Conservation (phyloP, 2,797 vertebrate species). For the Limnodromus scolopaceus region DNA sequence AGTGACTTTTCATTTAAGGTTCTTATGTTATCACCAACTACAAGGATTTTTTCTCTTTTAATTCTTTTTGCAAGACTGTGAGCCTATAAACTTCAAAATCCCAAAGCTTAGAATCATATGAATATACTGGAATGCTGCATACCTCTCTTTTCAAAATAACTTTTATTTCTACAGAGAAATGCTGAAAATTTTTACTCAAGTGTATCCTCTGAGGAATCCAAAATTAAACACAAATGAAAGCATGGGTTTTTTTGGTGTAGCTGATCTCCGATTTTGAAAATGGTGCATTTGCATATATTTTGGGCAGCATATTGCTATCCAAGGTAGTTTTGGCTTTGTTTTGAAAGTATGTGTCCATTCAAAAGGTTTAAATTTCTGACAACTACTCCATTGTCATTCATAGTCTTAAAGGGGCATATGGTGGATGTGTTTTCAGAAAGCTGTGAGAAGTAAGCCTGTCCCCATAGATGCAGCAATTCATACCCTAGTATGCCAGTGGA, state of each 20-base stretch:
- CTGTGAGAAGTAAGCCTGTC: fast-evolving
- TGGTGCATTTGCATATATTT: neutral
- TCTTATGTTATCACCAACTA: neutral
- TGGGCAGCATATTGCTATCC: neutral
- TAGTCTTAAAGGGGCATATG: neutral
- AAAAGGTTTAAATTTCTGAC: neutral
- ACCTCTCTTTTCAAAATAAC: neutral
- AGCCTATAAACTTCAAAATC: neutral
- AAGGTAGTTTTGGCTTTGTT: neutral
- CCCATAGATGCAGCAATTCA: neutral
- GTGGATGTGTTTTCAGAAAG: neutral
- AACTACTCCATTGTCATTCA: neutral
- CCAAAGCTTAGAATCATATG: neutral
- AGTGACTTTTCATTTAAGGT: neutral
- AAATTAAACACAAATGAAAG: neutral
- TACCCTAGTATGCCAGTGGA: neutral
- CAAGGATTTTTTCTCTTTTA: neutral
- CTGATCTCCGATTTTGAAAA: neutral
- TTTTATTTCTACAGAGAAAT: neutral
- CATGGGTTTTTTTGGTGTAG: neutral
- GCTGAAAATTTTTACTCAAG: neutral
- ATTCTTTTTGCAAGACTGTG: neutral
- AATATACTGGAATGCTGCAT: neutral
- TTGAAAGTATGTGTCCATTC: neutral
- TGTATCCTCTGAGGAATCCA: neutral